Percentiles rank a stretch among this genome's conserved stretches.
Evolutionary conservation across 2,113 vertebrate genomes (phyloP).

Genomic region (Burhinus oedicnemus): DNA sequence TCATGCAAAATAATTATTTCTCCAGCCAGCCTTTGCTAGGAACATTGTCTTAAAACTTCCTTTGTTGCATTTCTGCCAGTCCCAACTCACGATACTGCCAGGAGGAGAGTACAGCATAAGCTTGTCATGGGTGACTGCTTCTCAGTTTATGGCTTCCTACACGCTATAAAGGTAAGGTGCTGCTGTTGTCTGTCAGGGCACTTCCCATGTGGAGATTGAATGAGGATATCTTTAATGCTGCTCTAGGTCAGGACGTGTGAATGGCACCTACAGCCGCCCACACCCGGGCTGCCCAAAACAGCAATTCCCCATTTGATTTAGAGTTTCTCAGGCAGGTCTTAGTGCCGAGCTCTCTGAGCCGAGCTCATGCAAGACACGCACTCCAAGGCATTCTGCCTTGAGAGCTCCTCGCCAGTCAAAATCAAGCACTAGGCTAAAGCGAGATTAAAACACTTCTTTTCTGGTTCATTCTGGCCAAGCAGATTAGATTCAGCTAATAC

Average conservation of each 20-base stretch:
- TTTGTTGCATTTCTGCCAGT: background rate
- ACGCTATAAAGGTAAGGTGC: background rate
- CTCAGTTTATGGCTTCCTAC: background rate
- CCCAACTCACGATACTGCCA: background rate
- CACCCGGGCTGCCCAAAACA: rapidly evolving
- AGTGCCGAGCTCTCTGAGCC: background rate
- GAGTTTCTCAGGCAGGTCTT: background rate
- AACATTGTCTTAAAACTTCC: background rate
- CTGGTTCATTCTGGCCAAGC: background rate
- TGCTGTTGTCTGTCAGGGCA: background rate
- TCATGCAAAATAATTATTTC: background rate
- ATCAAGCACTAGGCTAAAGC: background rate
- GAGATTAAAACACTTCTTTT: background rate
- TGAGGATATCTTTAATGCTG: background rate
- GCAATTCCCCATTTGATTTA: rapidly evolving
- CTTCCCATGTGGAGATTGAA: background rate
- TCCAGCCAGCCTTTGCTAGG: background rate
- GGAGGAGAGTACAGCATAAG: background rate
- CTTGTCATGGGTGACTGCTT: background rate
- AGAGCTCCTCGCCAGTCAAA: background rate
- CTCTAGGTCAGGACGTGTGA: background rate
- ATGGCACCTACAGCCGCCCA: background rate
- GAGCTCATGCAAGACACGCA: background rate
- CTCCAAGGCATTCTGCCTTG: background rate
- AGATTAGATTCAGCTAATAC: background rate